Percentiles rank a stretch among this genome's conserved stretches.
These are phyloP conservation scores for Schizothorax lantsangensis DNA, from an alignment of 2,797 vertebrate species.

Conservation along the genomic window DNA sequence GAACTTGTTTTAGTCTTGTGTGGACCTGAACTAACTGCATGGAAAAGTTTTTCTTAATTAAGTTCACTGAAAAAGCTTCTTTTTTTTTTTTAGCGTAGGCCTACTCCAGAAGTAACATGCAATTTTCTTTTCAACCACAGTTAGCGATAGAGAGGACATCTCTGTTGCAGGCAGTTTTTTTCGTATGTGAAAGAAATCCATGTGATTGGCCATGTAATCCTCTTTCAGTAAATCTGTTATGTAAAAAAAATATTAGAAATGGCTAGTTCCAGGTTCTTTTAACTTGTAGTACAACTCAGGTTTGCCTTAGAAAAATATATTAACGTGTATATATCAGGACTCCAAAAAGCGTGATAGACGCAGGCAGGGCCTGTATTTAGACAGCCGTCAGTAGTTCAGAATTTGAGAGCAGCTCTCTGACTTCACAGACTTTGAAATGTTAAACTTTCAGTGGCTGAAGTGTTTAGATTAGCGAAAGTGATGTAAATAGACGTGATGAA, in stretches of 20 bases:
- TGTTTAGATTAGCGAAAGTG: constrained; percentile 63
- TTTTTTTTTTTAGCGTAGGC: not conserved
- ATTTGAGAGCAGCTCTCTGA: constrained; percentile 44
- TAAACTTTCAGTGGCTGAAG: constrained; percentile 50
- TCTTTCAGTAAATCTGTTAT: not conserved
- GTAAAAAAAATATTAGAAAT: not conserved
- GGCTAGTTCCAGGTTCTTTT: not conserved
- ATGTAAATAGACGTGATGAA: constrained; percentile 61
- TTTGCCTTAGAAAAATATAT: constrained; percentile 29
- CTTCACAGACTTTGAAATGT: constrained; percentile 56
- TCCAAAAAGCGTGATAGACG: constrained; percentile 16
- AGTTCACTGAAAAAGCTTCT: no score
- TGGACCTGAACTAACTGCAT: not conserved
- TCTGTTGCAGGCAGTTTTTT: not conserved
- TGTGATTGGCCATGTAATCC: not conserved
- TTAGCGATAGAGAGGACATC: not conserved
- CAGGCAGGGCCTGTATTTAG: constrained; percentile 51
- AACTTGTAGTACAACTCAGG: constrained; percentile 3
- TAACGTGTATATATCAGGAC: constrained; percentile 15
- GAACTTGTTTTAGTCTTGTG: not conserved
- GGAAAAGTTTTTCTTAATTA: not conserved
- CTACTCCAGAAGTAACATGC: not conserved
- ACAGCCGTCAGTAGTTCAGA: constrained; percentile 40
- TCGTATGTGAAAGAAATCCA: not conserved
- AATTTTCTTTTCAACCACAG: constrained; percentile 6